phyloP scores from a whole-genome alignment of 2,113 vertebrate species.

The Talpa occidentalis region DNA sequence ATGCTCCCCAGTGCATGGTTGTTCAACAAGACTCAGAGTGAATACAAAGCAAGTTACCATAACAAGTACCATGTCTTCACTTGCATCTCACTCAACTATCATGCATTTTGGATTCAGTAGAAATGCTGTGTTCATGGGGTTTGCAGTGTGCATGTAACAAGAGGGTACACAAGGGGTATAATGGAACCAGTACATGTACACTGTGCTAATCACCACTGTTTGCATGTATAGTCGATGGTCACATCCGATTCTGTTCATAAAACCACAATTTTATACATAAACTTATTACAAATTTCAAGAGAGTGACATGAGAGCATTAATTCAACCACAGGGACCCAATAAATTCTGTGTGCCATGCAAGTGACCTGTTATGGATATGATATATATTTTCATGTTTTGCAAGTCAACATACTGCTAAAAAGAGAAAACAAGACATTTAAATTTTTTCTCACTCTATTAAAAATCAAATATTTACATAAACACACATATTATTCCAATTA shows the following conservation, averaged over 20 bases:
- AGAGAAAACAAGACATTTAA: background rate
- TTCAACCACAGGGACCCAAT: background rate
- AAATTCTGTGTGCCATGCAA: background rate
- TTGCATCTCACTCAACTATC: background rate
- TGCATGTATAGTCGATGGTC: background rate
- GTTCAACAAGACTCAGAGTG: background rate
- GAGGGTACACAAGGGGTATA: too few species aligned
- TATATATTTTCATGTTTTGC: background rate
- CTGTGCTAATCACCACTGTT: background rate
- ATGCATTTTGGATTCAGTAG: background rate
- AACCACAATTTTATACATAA: background rate
- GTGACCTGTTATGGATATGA: too few species aligned
- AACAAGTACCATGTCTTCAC: background rate
- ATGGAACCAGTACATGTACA: too few species aligned
- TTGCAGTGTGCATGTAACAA: rapidly evolving
- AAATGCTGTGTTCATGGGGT: background rate
- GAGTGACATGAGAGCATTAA: background rate
- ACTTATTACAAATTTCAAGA: constrained; percentile 23
- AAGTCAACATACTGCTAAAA: background rate
- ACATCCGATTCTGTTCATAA: background rate
- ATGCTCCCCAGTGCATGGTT: rapidly evolving
- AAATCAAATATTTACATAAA: background rate
- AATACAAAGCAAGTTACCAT: background rate
- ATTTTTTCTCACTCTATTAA: background rate
- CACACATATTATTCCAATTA: background rate